These are phyloP conservation scores for Lissocephala sabroskyi DNA, from an alignment of 2,888 invertebrate genomes.

Conservation along the genomic window DNA sequence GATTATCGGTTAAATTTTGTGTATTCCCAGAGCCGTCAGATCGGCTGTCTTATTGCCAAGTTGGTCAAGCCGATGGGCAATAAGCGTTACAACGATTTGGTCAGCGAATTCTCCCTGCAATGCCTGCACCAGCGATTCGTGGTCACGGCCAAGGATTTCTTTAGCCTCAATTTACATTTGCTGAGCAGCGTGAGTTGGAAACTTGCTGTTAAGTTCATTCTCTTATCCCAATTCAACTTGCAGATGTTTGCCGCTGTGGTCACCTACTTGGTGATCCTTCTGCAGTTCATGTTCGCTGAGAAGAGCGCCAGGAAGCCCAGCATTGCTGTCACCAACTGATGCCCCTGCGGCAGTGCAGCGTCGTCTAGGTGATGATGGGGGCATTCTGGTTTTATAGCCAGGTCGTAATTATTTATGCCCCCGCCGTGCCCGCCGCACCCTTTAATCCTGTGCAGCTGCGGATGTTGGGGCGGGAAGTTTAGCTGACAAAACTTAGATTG, in stretches of 20 bases:
- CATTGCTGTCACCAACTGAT: no score
- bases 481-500: slow-evolving; percentile 36
- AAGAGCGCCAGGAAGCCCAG: slow-evolving; percentile 23
- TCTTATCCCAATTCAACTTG: no score
- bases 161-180: slow-evolving; percentile 66
- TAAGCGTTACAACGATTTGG: slow-evolving; percentile 67
- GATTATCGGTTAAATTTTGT: neutral
- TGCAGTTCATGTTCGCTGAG: slow-evolving; percentile 70
- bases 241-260: slow-evolving; percentile 69
- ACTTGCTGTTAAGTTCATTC: neutral
- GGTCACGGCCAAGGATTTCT: slow-evolving; percentile 70
- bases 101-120: slow-evolving; percentile 69
- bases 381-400: no score
- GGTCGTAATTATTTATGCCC: slow-evolving; percentile 52
- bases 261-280: slow-evolving; percentile 68
- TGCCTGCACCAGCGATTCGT: slow-evolving; percentile 68
- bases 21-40: slow-evolving; percentile 64
- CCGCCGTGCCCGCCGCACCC: slow-evolving; percentile 30
- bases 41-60: slow-evolving; percentile 69
- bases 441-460: neutral
- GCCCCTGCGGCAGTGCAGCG: no score
- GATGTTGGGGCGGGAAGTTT: no score
- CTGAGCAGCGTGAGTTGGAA: slow-evolving; percentile 61
- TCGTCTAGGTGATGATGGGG: no score
- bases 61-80: slow-evolving; percentile 64